A percentile compares a stretch with the other conserved stretches of the same genome.
Evolutionary conservation across 2,888 invertebrate genomes (phyloP).

Genomic region (Panzeria rudis): DNA sequence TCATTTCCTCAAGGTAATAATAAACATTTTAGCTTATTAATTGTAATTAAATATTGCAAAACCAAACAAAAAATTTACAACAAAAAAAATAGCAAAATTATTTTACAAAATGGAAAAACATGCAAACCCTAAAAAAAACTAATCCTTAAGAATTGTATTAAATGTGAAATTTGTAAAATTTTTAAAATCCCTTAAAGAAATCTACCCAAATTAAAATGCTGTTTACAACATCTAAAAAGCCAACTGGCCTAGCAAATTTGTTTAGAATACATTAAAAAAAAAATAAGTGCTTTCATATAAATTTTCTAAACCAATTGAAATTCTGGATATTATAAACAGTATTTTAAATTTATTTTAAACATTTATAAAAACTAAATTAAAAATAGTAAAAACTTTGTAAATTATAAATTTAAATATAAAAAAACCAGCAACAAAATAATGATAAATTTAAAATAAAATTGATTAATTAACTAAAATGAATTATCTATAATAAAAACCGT

Average conservation of each 20-base stretch:
- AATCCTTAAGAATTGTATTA: constrained; percentile 60
- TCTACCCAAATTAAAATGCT: neutral
- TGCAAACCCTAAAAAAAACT: neutral
- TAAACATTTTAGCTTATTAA: constrained; percentile 16
- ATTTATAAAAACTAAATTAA: constrained; percentile 3
- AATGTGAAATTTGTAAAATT: constrained; percentile 71
- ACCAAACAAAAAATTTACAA: constrained; percentile 10
- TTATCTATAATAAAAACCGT: constrained; percentile 12
- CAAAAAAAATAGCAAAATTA: constrained; percentile 40
- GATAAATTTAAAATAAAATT: constrained; percentile 27
- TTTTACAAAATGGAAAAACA: constrained; percentile 13
- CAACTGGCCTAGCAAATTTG: neutral
- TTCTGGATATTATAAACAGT: neutral
- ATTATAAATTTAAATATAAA: constrained; percentile 52
- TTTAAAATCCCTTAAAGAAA: constrained; percentile 27
- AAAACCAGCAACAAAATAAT: neutral
- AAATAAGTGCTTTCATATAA: neutral
- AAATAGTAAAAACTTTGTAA: constrained; percentile 51
- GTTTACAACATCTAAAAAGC: neutral
- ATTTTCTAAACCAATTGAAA: neutral
- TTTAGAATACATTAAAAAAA: neutral
- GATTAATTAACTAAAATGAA: constrained; percentile 35
- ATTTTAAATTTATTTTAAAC: constrained; percentile 41
- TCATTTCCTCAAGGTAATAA: neutral
- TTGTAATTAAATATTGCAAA: constrained; percentile 15